Conservation (phyloP, 2,888 invertebrate species). For the Ligdia adustata region DNA sequence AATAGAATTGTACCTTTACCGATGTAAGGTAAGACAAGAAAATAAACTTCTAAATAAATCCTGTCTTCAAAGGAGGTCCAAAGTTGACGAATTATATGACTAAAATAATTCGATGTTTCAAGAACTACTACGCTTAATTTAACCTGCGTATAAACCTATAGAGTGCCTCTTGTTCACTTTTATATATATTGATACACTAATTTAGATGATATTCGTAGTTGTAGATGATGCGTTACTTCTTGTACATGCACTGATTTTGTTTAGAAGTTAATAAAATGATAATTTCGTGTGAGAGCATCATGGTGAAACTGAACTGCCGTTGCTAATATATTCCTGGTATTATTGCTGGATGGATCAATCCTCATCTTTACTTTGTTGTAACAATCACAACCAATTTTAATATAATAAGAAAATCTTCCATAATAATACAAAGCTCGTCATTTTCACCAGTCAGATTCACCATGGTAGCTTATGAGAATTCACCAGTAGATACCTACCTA, state of each 20-base stretch:
- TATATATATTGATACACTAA: conserved; percentile 82
- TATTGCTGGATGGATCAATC: no score
- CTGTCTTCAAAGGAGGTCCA: neutral
- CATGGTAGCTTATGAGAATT: conserved; percentile 14
- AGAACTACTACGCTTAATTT: conserved; percentile 80
- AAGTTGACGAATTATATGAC: conserved; percentile 18
- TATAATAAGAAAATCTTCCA: neutral
- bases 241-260: conserved; percentile 61
- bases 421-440: no score
- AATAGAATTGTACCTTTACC: conserved; percentile 3
- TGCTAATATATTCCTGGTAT: no score
- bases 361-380: no score
- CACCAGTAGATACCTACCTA: conserved; percentile 15
- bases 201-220: conserved; percentile 60
- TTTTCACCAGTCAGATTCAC: neutral
- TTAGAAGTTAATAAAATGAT: conserved; percentile 41
- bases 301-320: conserved; percentile 6
- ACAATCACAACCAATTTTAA: no score
- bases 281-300: conserved; percentile 4
- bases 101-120: conserved; percentile 71
- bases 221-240: conserved; percentile 53
- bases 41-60: conserved; percentile 24
- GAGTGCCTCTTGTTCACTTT: conserved; percentile 85
- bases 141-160: conserved; percentile 83
- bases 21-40: neutral